A percentile compares a stretch with the other conserved stretches of the same genome.
phyloP scores from a whole-genome alignment of 2,797 vertebrate species.

The Trachurus trachurus region DNA sequence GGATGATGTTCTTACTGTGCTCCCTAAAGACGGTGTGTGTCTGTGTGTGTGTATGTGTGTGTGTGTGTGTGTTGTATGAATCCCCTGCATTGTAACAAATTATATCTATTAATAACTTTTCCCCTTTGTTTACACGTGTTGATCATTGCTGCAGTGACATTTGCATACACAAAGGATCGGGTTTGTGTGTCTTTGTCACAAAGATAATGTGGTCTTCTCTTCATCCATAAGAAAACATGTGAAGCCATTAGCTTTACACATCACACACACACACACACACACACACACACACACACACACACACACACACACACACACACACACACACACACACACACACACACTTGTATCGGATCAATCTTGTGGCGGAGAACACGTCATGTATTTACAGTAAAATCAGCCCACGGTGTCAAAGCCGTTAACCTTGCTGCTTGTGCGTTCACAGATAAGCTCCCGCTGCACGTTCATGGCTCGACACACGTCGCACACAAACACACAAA shows the following conservation, averaged over 20 bases:
- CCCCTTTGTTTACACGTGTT: not conserved
- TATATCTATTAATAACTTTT: too few relatives aligned
- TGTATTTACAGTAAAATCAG: conserved; percentile 14
- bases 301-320: not conserved
- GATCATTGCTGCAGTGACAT: not conserved
- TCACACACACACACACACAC: too few relatives aligned
- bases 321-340: too few relatives aligned
- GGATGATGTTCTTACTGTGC: conserved; percentile 29
- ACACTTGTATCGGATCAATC: not conserved
- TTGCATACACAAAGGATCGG: not conserved
- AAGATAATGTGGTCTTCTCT: not conserved
- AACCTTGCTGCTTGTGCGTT: conserved; percentile 15
- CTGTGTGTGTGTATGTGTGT: conserved; percentile 19
- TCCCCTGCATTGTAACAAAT: not conserved
- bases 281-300: too few relatives aligned
- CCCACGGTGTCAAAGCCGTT: conserved; percentile 4
- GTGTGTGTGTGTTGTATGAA: not conserved
- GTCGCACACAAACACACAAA: not conserved
- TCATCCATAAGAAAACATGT: conserved; percentile 10
- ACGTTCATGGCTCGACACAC: not conserved
- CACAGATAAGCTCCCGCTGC: conserved; percentile 14
- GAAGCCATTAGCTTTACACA: not conserved
- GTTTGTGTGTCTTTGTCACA: not conserved
- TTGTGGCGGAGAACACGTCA: not conserved
- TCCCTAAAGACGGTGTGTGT: not conserved